Conservation (phyloP, 2,888 invertebrate species). For the Petrolisthes manimaculis region DNA sequence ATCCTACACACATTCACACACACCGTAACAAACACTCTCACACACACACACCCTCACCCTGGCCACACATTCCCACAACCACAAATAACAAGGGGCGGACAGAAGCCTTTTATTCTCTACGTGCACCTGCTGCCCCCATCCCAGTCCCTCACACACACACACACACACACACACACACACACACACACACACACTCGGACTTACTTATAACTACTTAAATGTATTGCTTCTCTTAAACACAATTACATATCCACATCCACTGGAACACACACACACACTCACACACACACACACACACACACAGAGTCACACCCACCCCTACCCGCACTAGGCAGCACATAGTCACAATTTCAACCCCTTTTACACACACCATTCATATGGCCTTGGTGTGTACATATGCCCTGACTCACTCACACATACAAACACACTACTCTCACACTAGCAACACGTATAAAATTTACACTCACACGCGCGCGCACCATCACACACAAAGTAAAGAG, state of each 20-base stretch:
- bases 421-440: neutral
- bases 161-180: neutral
- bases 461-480: constrained; percentile 5
- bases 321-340: neutral
- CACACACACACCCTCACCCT: constrained; percentile 11
- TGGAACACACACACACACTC: neutral
- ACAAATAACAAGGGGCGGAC: constrained; percentile 47
- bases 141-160: constrained; percentile 4
- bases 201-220: neutral
- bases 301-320: neutral
- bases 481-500: neutral
- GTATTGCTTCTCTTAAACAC: neutral
- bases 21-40: neutral
- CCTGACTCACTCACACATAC: neutral
- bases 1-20: neutral
- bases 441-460: no score
- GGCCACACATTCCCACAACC: constrained; percentile 18
- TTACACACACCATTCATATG: neutral
- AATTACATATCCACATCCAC: neutral
- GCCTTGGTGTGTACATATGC: neutral
- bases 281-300: neutral
- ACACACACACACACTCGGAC: neutral
- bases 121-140: constrained; percentile 35
- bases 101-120: constrained; percentile 32
- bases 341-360: neutral